These are phyloP conservation scores for Clarias laeviceps DNA, from an alignment of 2,797 vertebrate genomes.

Conservation along the genomic window DNA sequence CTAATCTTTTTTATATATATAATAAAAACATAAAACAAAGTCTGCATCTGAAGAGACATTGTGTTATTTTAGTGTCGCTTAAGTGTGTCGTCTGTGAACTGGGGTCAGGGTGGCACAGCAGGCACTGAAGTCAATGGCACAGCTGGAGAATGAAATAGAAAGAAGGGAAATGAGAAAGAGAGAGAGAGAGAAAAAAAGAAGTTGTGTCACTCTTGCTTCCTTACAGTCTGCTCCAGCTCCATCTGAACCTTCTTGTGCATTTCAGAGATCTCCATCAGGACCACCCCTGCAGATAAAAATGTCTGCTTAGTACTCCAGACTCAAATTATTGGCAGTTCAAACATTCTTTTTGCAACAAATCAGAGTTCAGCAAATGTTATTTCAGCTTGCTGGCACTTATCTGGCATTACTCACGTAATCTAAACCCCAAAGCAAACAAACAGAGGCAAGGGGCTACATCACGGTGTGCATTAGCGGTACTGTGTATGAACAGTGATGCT, in stretches of 20 bases:
- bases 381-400: constrained; percentile 22
- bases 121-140: constrained; percentile 13
- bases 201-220: constrained; percentile 58
- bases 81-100: constrained; percentile 1
- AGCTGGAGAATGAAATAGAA: constrained; percentile 13
- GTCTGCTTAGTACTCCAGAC: constrained; percentile 26
- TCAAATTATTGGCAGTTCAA: not conserved
- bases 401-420: constrained; percentile 25
- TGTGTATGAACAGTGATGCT: constrained; percentile 26
- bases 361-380: constrained; percentile 9
- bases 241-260: constrained; percentile 86
- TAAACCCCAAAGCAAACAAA: constrained; percentile 33
- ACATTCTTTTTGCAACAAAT: not conserved
- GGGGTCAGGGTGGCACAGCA: constrained; percentile 20
- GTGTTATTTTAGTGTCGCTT: constrained; percentile 14
- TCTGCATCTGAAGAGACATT: not conserved
- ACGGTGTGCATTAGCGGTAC: constrained; percentile 22
- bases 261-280: constrained; percentile 91
- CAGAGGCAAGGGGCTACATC: constrained; percentile 29
- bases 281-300: constrained; percentile 79
- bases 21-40: too few relatives aligned
- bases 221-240: constrained; percentile 90
- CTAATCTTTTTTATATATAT: too few relatives aligned
- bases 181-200: not conserved
- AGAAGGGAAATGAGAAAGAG: not conserved